A percentile compares a stretch with the other conserved stretches of the same genome.
Conservation (phyloP, 2,113 vertebrate genomes). For the Callospermophilus lateralis region DNA sequence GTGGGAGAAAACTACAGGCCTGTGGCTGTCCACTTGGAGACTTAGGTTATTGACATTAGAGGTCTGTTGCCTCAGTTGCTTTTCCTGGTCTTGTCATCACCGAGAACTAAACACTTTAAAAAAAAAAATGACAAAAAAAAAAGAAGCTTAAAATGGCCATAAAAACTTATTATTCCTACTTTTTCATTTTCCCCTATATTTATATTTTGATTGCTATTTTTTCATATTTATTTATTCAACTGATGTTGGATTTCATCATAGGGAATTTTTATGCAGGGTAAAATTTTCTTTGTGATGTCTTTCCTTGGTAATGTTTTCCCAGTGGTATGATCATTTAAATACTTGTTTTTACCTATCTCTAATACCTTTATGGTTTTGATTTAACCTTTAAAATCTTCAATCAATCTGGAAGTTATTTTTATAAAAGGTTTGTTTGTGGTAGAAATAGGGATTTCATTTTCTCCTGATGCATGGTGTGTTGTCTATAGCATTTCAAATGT, state of each 20-base stretch:
- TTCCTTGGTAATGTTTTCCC: neutral
- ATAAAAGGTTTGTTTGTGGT: neutral
- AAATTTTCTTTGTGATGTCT: neutral
- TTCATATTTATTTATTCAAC: neutral
- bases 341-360: neutral
- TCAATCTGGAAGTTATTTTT: neutral
- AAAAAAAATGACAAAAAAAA: neutral
- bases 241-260: neutral
- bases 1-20: neutral
- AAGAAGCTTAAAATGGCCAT: neutral
- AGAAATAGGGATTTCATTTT: constrained; percentile 8
- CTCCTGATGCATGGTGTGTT: neutral
- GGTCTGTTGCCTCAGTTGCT: accelerated
- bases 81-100: neutral
- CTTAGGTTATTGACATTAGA: neutral
- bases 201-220: neutral
- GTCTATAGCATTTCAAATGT: neutral
- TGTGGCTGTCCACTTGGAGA: neutral
- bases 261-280: neutral
- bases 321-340: neutral
- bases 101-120: neutral
- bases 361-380: neutral
- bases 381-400: neutral
- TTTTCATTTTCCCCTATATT: neutral
- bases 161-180: neutral